Evolutionary conservation across 2,888 invertebrate genomes (phyloP), one percentile per base, ranked within the genome.

Genomic region (Clistopyga incitator): DNA sequence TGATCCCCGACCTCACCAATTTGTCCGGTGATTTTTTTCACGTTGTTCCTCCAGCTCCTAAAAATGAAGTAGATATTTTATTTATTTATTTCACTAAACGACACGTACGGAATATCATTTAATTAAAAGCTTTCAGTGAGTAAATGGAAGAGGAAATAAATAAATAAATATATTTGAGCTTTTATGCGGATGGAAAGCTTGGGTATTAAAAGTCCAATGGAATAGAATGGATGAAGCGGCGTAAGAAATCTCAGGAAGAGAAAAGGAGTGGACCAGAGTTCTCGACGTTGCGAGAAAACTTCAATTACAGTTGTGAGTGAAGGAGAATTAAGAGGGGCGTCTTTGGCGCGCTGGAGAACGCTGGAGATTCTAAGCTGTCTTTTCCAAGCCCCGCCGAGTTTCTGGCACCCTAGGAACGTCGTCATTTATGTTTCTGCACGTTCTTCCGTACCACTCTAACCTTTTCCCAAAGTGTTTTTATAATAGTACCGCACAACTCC

Each of bases 271-370:
- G 6, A 34, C 54, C 45, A 47, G 59, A 54, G 20, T 70, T 18
- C n/a, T n/a, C 1, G 56, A 6, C 6, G 15, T 78, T 67, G 45
- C 42, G 68, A n/a, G 61, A 56, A 61, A 64, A 78, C 56, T 78
- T 71, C 59, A 78, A 70, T 71, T 78, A 78, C 45, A 42, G 23
- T 34, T n/a, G 47, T 18, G 29, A n/a, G 23, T n/a, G 52, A 52
- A 38, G 70, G 11, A 38, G 52, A 70, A 70, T 70, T 52, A 70
- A 70, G 38, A 13, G 52, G 6, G 13, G 20, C 6, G n/a, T 70
- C 52, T 13, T 54, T 54, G 18, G 34, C 10, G 6, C 47, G 11
- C 4, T n/a, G 1, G 25, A n/a, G 25, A 29, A 10, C 38, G 54
- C 61, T 4, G 18, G 29, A 47, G 13, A 20, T 47, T 59, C 61